Base-by-base conservation (phyloP, 2,113 vertebrate genomes). In the Eidolon helvum region DNA sequence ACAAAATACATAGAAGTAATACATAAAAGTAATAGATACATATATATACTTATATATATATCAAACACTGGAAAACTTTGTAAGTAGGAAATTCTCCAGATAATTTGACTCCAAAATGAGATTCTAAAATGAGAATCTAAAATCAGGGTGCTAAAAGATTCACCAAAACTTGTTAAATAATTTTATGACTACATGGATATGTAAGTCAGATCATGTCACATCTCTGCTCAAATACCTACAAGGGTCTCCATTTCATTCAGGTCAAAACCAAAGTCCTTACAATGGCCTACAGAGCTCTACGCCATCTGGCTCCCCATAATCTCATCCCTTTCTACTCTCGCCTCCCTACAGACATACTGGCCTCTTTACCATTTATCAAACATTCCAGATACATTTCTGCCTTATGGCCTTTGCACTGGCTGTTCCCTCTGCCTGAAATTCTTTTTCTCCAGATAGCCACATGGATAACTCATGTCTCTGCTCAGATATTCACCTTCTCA, bases 71-170 rank as follows among this genome's bases (percentile, higher is more conserved):
- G 84, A 65, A 93, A 92, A 93, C 38, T 90, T 91, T 77, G 10
- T 50, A 57, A 94, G 6, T 80, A 15, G n/a, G 69, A 93, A 94
- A 40, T 74, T 90, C 43, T 80, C 43, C 61, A 82, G 35, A 82
- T 79, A 85, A 72, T 66, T 92, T 82, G 72, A 75, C 28, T 74
- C 50, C 71, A 94, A 94, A 78, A 79, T 72, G 87, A 48, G 40
- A 77, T 33, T 72, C 26, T 94, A 50, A 84, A 63, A 74, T 45
- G n/a, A 90, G 33, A 84, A 71, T 72, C 3, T 88, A 78, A 69
- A 59, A 66, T 80, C 33, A 94, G 82, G 7, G 24, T 43, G 90
- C 91, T 83, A 95, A 95, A 95, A 77, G 53, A 69, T 86, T 96
- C 38, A 59, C 26, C 45, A 71, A 40, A 55, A 79, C 77, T 55